phyloP scores from a whole-genome alignment of 2,113 vertebrate species.

The Eulemur macaco region DNA sequence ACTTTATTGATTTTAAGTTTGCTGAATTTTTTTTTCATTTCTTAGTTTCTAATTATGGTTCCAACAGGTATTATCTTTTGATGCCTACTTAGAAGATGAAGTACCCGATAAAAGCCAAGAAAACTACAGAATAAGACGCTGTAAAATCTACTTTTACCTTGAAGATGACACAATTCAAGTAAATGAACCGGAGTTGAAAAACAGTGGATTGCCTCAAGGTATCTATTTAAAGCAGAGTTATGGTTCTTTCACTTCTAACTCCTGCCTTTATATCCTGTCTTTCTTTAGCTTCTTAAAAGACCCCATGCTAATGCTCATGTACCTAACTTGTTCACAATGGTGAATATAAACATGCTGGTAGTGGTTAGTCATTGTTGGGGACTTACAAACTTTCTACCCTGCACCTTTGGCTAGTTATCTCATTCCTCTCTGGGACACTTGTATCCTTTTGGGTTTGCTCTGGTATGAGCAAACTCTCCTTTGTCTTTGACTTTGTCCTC shows the following conservation, averaged over 20 bases:
- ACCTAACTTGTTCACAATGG: background rate
- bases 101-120: slow-evolving; percentile 87
- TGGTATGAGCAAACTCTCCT: background rate
- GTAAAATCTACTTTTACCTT: slow-evolving; percentile 93
- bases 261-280: slow-evolving; percentile 25
- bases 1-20: slow-evolving; percentile 68
- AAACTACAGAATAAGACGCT: slow-evolving; percentile 88
- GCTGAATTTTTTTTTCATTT: slow-evolving; percentile 43
- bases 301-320: background rate
- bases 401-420: background rate
- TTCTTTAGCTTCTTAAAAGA: slow-evolving; percentile 35
- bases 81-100: slow-evolving; percentile 91
- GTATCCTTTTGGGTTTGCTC: background rate
- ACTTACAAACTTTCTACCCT: background rate
- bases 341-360: background rate
- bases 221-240: slow-evolving; percentile 74
- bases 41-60: slow-evolving; percentile 76
- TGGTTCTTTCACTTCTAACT: slow-evolving; percentile 6
- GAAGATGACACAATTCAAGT: slow-evolving; percentile 97
- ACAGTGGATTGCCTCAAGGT: slow-evolving; percentile 95
- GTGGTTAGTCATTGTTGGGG: background rate
- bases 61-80: slow-evolving; percentile 90
- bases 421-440: background rate
- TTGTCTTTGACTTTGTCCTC: background rate
- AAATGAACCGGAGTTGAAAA: slow-evolving; percentile 88